phyloP scores from a whole-genome alignment of 2,113 vertebrate species.

The Pampusana beccarii region DNA sequence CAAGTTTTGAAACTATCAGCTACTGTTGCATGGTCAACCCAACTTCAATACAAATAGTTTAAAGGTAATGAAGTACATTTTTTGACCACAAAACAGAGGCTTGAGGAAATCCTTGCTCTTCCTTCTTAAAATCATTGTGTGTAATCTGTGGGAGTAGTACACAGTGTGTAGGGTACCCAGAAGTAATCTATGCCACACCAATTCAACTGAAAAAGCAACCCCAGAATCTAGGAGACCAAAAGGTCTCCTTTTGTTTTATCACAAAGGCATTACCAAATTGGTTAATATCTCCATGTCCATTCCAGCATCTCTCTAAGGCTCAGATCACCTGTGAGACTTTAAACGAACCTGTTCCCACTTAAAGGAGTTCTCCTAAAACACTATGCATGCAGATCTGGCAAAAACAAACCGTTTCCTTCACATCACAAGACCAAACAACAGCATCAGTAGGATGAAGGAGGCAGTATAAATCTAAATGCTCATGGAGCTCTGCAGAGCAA shows the following conservation, averaged over 20 bases:
- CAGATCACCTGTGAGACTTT: not conserved
- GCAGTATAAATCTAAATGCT: not conserved
- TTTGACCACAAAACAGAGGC: not conserved
- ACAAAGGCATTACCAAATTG: not conserved
- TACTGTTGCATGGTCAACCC: not conserved
- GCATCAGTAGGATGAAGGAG: not conserved
- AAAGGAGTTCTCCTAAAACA: not conserved
- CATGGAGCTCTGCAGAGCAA: not conserved
- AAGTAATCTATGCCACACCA: not conserved
- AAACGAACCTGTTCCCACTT: not conserved
- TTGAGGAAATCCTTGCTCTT: not conserved
- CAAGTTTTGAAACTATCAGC: not conserved
- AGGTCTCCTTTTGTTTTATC: not conserved
- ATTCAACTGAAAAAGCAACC: not conserved
- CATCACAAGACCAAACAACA: not conserved
- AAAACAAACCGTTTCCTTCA: not conserved
- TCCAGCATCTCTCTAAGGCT: not conserved
- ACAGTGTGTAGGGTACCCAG: fast-evolving
- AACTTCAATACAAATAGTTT: not conserved
- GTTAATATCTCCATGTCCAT: not conserved
- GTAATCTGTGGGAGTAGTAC: not conserved
- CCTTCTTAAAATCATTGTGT: not conserved
- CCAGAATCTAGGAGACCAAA: not conserved
- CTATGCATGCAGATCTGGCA: not conserved
- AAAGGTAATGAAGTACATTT: not conserved